Evolutionary conservation across 2,797 vertebrate species (phyloP).

Genomic region (Sus cebifrons): DNA sequence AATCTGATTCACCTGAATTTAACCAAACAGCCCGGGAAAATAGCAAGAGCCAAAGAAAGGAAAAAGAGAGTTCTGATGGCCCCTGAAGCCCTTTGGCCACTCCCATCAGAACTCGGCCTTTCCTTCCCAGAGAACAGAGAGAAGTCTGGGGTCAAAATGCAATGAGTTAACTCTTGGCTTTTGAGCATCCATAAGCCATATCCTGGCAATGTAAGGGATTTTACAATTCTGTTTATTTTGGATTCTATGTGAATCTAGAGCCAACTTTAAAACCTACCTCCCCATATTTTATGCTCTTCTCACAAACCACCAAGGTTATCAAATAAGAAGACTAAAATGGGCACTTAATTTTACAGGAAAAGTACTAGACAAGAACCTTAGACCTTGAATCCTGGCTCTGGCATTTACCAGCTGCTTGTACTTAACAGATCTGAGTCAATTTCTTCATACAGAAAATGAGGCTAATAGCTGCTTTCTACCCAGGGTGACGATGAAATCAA

Average conservation of each 20-base stretch:
- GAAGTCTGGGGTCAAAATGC: not conserved
- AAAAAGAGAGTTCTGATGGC: not conserved
- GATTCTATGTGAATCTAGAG: not conserved
- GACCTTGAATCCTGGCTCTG: not conserved
- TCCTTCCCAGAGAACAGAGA: not conserved
- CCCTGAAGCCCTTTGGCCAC: no score
- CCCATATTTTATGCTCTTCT: not conserved
- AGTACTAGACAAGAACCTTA: not conserved
- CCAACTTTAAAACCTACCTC: not conserved
- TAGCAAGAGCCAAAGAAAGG: not conserved
- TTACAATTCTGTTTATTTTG: not conserved
- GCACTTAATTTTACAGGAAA: not conserved
- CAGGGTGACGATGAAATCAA: not conserved
- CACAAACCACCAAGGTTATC: not conserved
- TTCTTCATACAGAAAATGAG: not conserved
- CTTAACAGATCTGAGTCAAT: not conserved
- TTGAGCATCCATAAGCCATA: not conserved
- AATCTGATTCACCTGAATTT: not conserved
- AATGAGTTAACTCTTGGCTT: not conserved
- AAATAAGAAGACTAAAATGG: not conserved
- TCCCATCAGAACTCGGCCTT: not conserved
- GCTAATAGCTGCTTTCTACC: not conserved
- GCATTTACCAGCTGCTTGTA: not conserved
- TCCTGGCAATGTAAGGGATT: not conserved
- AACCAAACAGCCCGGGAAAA: slow-evolving; percentile 21